Evolutionary conservation across 2,797 vertebrate genomes (phyloP).

Genomic region (Spinus olivaceus): DNA sequence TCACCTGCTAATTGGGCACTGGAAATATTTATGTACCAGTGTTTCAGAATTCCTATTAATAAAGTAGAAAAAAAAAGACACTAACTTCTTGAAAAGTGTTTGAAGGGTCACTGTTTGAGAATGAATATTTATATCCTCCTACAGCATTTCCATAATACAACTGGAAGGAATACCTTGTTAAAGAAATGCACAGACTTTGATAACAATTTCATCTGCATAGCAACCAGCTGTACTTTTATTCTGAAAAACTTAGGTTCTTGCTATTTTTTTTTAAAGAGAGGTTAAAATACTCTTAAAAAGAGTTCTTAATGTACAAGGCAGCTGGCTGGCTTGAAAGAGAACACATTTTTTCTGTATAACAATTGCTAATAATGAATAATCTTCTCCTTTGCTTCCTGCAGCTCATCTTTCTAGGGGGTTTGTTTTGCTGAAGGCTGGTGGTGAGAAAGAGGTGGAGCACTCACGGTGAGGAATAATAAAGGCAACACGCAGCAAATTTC

Average conservation of each 20-base stretch:
- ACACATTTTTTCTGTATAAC: background rate
- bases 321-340: background rate
- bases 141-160: background rate
- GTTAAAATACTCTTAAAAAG: background rate
- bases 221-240: background rate
- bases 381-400: background rate
- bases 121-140: background rate
- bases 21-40: background rate
- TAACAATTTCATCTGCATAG: background rate
- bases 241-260: background rate
- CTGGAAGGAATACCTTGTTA: background rate
- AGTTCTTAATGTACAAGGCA: background rate
- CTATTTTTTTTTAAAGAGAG: background rate
- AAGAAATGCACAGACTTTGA: background rate
- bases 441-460: constrained; percentile 46
- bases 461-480: constrained; percentile 25
- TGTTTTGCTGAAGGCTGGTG: constrained; percentile 72
- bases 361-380: constrained; percentile 46
- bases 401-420: constrained; percentile 42
- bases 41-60: background rate
- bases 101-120: background rate
- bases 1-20: background rate
- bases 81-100: background rate
- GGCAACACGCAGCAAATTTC: constrained; percentile 48
- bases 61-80: background rate